Percentiles rank a stretch among this genome's conserved stretches.
These are phyloP conservation scores for Autographa pulchrina DNA, from an alignment of 2,888 invertebrate species.

Conservation along the genomic window DNA sequence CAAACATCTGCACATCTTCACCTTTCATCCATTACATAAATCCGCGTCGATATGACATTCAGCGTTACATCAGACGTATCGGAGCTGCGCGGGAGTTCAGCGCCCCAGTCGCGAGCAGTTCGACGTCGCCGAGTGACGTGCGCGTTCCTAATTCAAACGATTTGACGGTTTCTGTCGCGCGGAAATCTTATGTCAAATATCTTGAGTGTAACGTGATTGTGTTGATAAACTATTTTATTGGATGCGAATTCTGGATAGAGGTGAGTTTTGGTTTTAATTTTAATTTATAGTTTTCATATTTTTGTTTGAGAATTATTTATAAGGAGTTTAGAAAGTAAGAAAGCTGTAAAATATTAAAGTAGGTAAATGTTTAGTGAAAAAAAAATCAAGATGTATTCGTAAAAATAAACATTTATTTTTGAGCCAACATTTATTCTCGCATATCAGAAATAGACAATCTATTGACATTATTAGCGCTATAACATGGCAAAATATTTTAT, in stretches of 20 bases:
- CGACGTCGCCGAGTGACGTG: conserved; percentile 58
- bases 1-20: conserved; percentile 47
- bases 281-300: not conserved
- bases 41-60: conserved; percentile 61
- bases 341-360: not conserved
- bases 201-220: conserved; percentile 64
- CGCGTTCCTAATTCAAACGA: conserved; percentile 51
- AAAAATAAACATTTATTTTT: too few species aligned
- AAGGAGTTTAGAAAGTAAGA: not conserved
- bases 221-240: conserved; percentile 59
- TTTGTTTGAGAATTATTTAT: not conserved
- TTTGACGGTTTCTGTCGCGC: conserved; percentile 78
- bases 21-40: conserved; percentile 64
- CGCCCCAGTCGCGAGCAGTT: conserved; percentile 63
- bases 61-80: conserved; percentile 60
- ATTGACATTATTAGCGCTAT: too few species aligned
- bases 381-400: too few species aligned
- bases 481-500: too few species aligned
- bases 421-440: too few species aligned
- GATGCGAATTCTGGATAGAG: conserved; percentile 59
- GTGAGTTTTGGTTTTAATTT: conserved; percentile 42
- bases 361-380: too few species aligned
- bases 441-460: too few species aligned
- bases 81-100: conserved; percentile 55
- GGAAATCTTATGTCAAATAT: conserved; percentile 78